Evolutionary conservation across 1,140 invertebrate genomes (phyloP), one percentile per base, ranked within the genome.

Genomic region (Penaeus chinensis): DNA sequence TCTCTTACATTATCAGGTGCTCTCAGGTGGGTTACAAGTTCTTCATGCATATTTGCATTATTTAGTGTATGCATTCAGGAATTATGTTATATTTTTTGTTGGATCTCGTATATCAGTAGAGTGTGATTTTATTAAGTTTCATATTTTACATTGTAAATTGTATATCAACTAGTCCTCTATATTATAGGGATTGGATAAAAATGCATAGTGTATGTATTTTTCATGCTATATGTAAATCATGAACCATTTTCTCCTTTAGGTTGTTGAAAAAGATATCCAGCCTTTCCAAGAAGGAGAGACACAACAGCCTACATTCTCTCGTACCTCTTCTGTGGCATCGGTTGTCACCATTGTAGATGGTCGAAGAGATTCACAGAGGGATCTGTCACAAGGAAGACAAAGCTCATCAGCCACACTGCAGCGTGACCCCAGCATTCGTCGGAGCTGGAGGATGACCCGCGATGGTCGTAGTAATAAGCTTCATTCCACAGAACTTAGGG

Each of bases 1-100:
- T 98, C 5, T 96, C 96, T 0, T 98, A 98, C 91, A 97, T 98
- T 91, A 95, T 98, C 79, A 93, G 96, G 37, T 96, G 95, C 92
- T 94, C 94, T 90, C 94, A 96, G 89, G 94, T 96, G 60, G 93
- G 93, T 60, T 24, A 16, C 66, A 63, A 63, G 60, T 61, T 82
- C 10, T n/a, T 32, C 3, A 63, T 87, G 91, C 37, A 42, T 42
- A 93, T 63, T 18, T 42, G 27, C 0, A 13, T 54, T 54, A 32
- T 54, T 54, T 54, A 54, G 11, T 0, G 10, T 54, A 54, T 54
- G 11, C 11, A 32, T 77, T 77, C 74, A 20, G 20, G 7, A 16
- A 27, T 74, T 7, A 20, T 27, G 32, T 2, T n/a, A 37, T 32
- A n/a, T 77, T 47, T 47, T 13, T 77, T 77, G 32, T 77, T 4